These are phyloP conservation scores for Druon quercuslanigerum DNA, from an alignment of 1,140 invertebrate species.

Conservation along the genomic window DNA sequence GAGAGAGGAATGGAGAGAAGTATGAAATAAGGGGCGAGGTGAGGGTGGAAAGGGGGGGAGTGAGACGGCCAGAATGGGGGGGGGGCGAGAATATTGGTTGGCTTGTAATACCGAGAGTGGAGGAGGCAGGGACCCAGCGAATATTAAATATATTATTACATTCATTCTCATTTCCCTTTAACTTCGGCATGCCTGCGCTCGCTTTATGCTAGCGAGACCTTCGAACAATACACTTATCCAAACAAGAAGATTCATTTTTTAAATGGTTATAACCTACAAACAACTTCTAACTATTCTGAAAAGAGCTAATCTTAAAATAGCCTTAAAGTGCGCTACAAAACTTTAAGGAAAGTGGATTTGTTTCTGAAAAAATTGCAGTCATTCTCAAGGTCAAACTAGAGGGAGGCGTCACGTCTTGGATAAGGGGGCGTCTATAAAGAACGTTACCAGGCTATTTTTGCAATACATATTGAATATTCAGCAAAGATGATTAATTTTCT, in stretches of 20 bases:
- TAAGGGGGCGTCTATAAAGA: no score
- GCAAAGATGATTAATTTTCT: no score
- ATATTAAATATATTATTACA: slow-evolving; percentile 76
- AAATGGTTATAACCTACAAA: no score
- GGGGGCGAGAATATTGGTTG: slow-evolving; percentile 74
- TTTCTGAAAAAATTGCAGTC: no score
- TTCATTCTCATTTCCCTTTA: slow-evolving; percentile 74
- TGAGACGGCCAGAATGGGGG: slow-evolving; percentile 60
- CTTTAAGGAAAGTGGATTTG: no score
- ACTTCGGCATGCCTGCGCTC: slow-evolving; percentile 54
- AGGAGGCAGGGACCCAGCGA: slow-evolving; percentile 66
- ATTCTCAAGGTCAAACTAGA: no score
- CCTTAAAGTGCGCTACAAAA: no score
- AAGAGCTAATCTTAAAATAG: no score
- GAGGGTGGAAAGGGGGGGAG: slow-evolving; percentile 36
- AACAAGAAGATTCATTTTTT: neutral
- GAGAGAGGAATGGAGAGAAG: slow-evolving; percentile 5
- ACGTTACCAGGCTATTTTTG: no score
- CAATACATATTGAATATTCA: no score
- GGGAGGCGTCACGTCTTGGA: no score
- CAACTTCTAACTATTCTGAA: no score
- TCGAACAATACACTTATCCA: slow-evolving; percentile 43
- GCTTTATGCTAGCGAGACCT: slow-evolving; percentile 47
- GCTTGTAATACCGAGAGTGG: slow-evolving; percentile 72
- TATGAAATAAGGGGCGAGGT: slow-evolving; percentile 19